phyloP scores from a whole-genome alignment of 2,797 vertebrate genomes.

The Leptatherina wallacei region DNA sequence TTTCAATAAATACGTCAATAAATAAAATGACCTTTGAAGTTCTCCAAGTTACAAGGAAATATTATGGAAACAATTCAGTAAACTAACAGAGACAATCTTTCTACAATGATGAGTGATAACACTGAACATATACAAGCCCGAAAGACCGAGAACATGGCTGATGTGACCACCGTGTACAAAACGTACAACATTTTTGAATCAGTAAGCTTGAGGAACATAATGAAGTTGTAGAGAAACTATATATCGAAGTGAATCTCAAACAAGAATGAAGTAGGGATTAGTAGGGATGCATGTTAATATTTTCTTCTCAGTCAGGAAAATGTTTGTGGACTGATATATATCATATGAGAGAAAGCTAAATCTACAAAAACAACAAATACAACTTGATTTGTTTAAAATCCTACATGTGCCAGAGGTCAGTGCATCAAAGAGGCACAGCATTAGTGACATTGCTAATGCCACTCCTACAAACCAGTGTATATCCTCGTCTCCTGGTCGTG shows the following conservation, averaged over 20 bases:
- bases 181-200: slow-evolving; percentile 9
- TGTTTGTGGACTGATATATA: slow-evolving; percentile 29
- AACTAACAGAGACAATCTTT: slow-evolving; percentile 49
- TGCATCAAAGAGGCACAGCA: slow-evolving; percentile 74
- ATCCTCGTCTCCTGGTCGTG: slow-evolving; percentile 66
- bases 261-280: slow-evolving; percentile 49
- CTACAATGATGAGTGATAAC: slow-evolving; percentile 44
- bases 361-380: slow-evolving; percentile 53
- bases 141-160: slow-evolving; percentile 8
- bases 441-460: slow-evolving; percentile 66
- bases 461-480: slow-evolving; percentile 82
- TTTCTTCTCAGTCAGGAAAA: slow-evolving; percentile 37
- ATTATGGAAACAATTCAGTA: slow-evolving; percentile 29
- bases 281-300: slow-evolving; percentile 36
- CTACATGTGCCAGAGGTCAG: slow-evolving; percentile 81
- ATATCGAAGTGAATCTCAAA: slow-evolving; percentile 29
- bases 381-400: slow-evolving; percentile 55
- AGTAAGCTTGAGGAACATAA: slow-evolving; percentile 18
- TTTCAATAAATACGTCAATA: slow-evolving; percentile 85
- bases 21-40: slow-evolving; percentile 77
- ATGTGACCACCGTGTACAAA: slow-evolving; percentile 22
- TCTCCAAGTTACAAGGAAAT: slow-evolving; percentile 38
- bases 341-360: slow-evolving; percentile 45
- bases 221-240: neutral
- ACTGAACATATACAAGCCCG: slow-evolving; percentile 45